phyloP scores from a whole-genome alignment of 2,797 vertebrate species.

The Rhinoraja longicauda region DNA sequence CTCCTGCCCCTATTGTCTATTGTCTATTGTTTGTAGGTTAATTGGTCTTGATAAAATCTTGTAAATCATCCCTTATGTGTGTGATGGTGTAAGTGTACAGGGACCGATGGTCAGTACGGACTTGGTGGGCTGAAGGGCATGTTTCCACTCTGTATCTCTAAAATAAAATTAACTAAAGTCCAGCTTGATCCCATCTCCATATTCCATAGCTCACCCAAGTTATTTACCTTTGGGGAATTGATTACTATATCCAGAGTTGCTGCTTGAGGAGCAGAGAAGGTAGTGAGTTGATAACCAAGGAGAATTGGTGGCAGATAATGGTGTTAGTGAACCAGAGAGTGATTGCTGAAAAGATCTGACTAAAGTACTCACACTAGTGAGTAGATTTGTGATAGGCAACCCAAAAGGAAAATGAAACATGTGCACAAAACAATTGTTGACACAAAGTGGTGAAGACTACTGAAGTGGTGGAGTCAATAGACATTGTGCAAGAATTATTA shows the following conservation, averaged over 20 bases:
- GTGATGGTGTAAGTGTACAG: too few species aligned
- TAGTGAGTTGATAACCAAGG: not conserved
- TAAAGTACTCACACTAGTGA: not conserved
- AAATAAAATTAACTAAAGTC: too few species aligned
- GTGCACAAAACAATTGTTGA: not conserved
- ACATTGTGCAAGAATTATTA: not conserved
- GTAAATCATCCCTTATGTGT: too few species aligned
- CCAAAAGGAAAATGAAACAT: not conserved
- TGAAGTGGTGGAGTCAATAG: too few species aligned
- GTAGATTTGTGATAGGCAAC: not conserved
- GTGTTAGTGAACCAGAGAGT: not conserved
- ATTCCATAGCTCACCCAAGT: not conserved
- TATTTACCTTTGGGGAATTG: not conserved
- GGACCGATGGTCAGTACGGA: too few species aligned
- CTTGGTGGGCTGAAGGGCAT: too few species aligned
- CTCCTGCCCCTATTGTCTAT: too few species aligned
- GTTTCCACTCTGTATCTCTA: too few species aligned
- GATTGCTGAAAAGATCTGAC: not conserved
- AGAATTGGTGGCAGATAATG: too few species aligned
- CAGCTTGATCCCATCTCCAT: not conserved
- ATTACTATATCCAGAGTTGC: not conserved
- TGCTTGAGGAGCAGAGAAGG: not conserved
- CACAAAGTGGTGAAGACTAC: too few species aligned
- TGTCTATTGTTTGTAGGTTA: too few species aligned
- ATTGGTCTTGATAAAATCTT: too few species aligned